Percentiles rank a stretch among this genome's conserved stretches.
phyloP scores from a whole-genome alignment of 2,888 invertebrate genomes.

The Cerastoderma edule region DNA sequence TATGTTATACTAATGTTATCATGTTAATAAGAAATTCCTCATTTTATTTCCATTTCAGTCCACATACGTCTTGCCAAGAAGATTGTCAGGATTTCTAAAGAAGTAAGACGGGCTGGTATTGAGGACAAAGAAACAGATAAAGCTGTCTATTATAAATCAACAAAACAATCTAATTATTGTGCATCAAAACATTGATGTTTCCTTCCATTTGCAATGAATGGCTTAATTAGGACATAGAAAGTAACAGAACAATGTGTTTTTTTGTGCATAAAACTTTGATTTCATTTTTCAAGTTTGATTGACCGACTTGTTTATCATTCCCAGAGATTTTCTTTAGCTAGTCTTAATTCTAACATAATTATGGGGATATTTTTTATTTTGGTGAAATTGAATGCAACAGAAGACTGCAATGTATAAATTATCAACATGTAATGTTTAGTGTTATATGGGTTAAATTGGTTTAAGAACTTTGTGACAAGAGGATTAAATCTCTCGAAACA shows the following conservation, averaged over 20 bases:
- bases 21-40: too few species aligned
- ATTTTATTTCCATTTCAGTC: slow-evolving; percentile 32
- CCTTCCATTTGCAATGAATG: not conserved
- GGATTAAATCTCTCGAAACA: not conserved
- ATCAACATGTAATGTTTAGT: not conserved
- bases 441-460: not conserved
- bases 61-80: slow-evolving; percentile 32
- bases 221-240: not conserved
- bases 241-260: not conserved
- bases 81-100: slow-evolving; percentile 50
- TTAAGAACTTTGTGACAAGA: not conserved
- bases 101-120: slow-evolving; percentile 16
- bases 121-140: not conserved
- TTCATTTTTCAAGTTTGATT: too few species aligned
- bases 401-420: not conserved
- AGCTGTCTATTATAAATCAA: not conserved
- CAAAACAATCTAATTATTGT: too few species aligned
- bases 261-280: not conserved
- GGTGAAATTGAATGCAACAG: not conserved
- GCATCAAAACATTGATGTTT: too few species aligned
- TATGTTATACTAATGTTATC: too few species aligned
- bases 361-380: not conserved
- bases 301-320: too few species aligned
- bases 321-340: too few species aligned
- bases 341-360: not conserved